Evolutionary conservation across 1,140 invertebrate species (phyloP), one percentile per base, ranked within the genome.

Genomic region (Panonychus citri): DNA sequence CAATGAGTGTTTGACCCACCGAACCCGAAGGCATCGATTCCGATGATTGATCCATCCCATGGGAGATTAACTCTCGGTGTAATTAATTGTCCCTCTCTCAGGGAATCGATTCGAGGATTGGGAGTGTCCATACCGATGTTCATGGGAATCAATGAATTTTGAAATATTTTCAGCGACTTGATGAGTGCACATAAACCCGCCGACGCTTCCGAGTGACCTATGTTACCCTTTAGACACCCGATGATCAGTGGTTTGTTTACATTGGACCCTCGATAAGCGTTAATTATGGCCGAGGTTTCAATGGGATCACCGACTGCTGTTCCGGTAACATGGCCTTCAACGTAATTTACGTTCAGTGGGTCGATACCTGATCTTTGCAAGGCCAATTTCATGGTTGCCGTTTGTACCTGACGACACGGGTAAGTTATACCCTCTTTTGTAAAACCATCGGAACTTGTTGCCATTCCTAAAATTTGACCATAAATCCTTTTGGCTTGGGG

Each of bases 211-310:
- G 89, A 80, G 65, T 98, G 93, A 0, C 93, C 93, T 85, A 96
- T 94, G 69, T 96, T 98, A 1, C 87, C 91, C 67, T 98, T 98
- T 0, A 94, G 82, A 0, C 90, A 94, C 2, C 93, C 93, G 64
- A 98, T 80, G 3, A 93, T 67, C 24, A 97, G 70, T 2, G 89
- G 85, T 1, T 68, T 70, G 5, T 34, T 12, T 17, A 76, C 52
- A 24, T 63, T 71, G 4, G 76, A 76, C 3, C 73, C 76, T 57
- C 82, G 84, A 64, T 91, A 81, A 3, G 88, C 75, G 62, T 79
- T 77, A 19, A 85, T 79, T n/a, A 95, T 78, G 0, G 85, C 82
- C 62, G 79, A 76, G 1, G 86, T 66, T 71, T 96, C 90, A 68
- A 93, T 85, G 12, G 75, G 75, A 63, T 77, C 76, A 19, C 75